Percentiles rank a stretch among this genome's conserved stretches.
Evolutionary conservation across 2,797 vertebrate genomes (phyloP).

Genomic region (Vespertilio murinus): DNA sequence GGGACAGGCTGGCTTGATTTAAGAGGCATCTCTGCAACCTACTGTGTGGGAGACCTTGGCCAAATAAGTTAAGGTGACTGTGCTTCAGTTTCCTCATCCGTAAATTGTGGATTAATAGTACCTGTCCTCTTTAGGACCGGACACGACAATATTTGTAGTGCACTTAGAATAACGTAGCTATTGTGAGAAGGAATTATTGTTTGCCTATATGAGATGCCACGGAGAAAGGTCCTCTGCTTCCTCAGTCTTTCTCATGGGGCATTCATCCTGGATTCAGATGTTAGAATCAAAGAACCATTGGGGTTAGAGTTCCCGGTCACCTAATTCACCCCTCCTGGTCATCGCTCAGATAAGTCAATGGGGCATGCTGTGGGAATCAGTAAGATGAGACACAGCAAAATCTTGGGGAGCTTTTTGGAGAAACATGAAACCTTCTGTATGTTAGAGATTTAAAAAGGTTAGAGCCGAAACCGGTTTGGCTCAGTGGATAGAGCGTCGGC

Average conservation of each 20-base stretch:
- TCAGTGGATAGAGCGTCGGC: too few species aligned
- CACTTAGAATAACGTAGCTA: neutral
- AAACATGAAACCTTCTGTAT: neutral
- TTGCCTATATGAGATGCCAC: neutral
- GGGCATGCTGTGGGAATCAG: neutral
- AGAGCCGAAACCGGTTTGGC: too few species aligned
- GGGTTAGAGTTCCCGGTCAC: neutral
- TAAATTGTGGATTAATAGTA: neutral
- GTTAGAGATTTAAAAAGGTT: neutral
- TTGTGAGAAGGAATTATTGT: neutral
- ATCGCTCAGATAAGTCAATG: neutral
- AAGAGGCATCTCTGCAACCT: neutral
- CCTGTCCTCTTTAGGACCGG: neutral
- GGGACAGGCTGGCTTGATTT: neutral
- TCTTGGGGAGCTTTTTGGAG: neutral
- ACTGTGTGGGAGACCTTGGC: neutral
- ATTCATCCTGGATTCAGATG: neutral
- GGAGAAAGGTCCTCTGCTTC: neutral
- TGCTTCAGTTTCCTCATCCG: neutral
- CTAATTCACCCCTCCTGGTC: neutral
- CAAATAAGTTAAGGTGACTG: neutral
- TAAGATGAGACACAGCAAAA: neutral
- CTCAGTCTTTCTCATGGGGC: neutral
- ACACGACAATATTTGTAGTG: neutral
- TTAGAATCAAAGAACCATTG: neutral